Base-by-base conservation (phyloP, 2,113 vertebrate species). In the Embiotoca jacksoni region DNA sequence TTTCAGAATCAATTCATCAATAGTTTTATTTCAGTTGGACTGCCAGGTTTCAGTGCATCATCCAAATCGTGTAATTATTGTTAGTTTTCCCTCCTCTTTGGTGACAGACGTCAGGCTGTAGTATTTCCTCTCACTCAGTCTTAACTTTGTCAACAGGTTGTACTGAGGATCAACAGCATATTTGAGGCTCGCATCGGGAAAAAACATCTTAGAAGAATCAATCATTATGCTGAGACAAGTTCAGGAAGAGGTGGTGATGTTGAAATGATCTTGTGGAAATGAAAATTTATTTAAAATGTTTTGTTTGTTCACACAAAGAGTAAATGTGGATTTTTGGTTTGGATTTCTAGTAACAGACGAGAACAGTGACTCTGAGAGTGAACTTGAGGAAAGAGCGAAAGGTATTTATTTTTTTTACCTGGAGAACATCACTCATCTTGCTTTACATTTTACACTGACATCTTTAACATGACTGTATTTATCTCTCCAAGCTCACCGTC, bases 341-440 rank as follows among this genome's bases (percentile, higher is more conserved):
- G 58, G 54, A 7, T 70, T 14, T 53, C 39, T 82, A 97, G 96
- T 94, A 83, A 97, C 96, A 46, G 97, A 97, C 81, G 97, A 98
- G 56, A 97, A 97, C 89, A 98, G 96, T 7, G 97, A 97, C 88
- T 97, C 96, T 0, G 97, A 98, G 88, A 97, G 96, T 44, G 97
- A 98, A 88, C 91, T 94, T 1, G 97, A 98, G 77, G 96, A 98
- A 83, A 96, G 96, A 85, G 93, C 95, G 47, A 96, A 95, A 96
- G 96, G 97, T 86, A 52, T 10, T 3, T 16, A 9, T 14, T 5
- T 32, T 39, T 32, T 33, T 49, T 8, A 23, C 23, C 10, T 15
- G 6, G n/a, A 58, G 10, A 7, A 30, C 7, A 3, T 23, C 3
- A 7, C 0, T 33, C 16, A 15, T 62, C 4, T 3, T 9, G 1